phyloP scores from a whole-genome alignment of 2,797 vertebrate species.

The Jordanella pulchra region DNA sequence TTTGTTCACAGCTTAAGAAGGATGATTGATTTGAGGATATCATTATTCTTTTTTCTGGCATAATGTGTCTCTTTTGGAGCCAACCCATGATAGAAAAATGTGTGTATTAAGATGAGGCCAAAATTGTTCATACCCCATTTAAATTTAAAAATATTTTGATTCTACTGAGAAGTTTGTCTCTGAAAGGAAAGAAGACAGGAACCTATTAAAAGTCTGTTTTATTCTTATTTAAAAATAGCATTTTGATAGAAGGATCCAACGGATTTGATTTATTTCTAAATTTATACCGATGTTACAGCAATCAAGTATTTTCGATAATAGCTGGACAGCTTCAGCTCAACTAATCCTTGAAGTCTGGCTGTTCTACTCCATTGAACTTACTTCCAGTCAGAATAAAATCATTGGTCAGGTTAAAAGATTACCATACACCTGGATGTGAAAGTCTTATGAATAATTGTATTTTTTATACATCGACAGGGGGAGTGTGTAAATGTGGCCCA shows the following conservation, averaged over 20 bases:
- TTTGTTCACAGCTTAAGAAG: constrained; percentile 30
- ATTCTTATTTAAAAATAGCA: too few species aligned
- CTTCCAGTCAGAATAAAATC: too few species aligned
- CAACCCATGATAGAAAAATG: constrained; percentile 17
- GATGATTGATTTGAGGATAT: constrained; percentile 35
- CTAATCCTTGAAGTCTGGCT: too few species aligned
- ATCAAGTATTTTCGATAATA: too few species aligned
- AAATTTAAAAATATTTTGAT: neutral
- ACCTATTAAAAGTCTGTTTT: too few species aligned
- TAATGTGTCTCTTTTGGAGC: constrained; percentile 14
- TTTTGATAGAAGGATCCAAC: too few species aligned
- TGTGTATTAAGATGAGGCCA: neutral
- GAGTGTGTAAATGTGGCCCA: too few species aligned
- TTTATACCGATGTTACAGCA: neutral
- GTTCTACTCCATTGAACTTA: too few species aligned
- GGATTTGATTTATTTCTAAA: neutral
- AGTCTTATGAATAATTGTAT: too few species aligned
- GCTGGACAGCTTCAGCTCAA: neutral
- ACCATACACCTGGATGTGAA: too few species aligned
- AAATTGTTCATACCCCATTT: neutral
- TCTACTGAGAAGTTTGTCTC: neutral
- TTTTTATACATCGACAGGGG: too few species aligned
- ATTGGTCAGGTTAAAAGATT: too few species aligned
- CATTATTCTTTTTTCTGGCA: constrained; percentile 10
- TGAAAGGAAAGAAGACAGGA: neutral